Evolutionary conservation across 1,140 invertebrate genomes (phyloP).

Genomic region (Drosophila micromelanica): DNA sequence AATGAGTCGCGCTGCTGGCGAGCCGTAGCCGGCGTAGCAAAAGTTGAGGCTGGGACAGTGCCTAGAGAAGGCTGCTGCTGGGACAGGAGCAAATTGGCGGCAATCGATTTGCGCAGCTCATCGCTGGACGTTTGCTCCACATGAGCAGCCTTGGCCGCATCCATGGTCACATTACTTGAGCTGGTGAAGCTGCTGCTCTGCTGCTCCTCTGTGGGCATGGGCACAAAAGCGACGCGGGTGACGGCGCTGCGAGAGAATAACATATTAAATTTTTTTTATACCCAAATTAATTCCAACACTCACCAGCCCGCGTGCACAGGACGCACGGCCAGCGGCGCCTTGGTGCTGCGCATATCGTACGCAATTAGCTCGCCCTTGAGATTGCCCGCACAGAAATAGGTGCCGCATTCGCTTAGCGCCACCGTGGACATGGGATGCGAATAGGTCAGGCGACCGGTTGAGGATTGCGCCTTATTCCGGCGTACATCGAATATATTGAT

Average conservation of each 20-base stretch:
- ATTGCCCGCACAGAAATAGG: constrained; percentile 77
- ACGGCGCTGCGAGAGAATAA: no score
- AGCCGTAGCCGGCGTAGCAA: constrained; percentile 8
- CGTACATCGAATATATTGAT: constrained; percentile 82
- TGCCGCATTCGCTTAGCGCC: constrained; percentile 74
- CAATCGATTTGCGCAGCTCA: constrained; percentile 63
- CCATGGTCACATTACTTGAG: constrained; percentile 34
- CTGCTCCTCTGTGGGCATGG: constrained; percentile 48
- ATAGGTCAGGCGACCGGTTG: constrained; percentile 50
- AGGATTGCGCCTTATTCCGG: constrained; percentile 55
- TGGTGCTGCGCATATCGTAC: constrained; percentile 77
- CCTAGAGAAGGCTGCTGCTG: constrained; percentile 31
- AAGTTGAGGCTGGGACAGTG: not conserved
- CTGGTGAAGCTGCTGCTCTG: constrained; percentile 56
- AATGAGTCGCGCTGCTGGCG: constrained; percentile 70
- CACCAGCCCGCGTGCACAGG: constrained; percentile 61
- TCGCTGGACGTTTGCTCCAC: constrained; percentile 52
- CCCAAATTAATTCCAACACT: no score
- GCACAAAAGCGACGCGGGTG: constrained; percentile 74
- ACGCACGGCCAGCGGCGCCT: constrained; percentile 53
- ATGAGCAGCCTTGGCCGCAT: constrained; percentile 19
- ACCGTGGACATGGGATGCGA: constrained; percentile 72
- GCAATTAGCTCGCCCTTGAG: constrained; percentile 80
- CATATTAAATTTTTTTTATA: no score
- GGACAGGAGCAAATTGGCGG: constrained; percentile 39